These are phyloP conservation scores for Enhydra lutris DNA, from an alignment of 2,113 vertebrate species.

Conservation along the genomic window DNA sequence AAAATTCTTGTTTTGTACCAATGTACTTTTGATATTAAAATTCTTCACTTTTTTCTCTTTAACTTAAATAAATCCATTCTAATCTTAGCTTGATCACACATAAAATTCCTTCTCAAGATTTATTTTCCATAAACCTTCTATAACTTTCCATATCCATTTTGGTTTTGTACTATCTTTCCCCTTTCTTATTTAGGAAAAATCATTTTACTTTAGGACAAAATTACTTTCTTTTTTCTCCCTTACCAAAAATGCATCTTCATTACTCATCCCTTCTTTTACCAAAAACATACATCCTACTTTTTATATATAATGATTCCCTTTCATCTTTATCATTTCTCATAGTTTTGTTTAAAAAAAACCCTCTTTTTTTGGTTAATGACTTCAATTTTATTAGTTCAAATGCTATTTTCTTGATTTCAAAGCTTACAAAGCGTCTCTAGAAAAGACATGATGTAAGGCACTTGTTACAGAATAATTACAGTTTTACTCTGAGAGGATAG, in stretches of 20 bases:
- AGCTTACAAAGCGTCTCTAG: background rate
- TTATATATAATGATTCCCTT: background rate
- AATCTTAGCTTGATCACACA: background rate
- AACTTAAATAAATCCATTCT: background rate
- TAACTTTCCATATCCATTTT: background rate
- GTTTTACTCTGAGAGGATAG: background rate
- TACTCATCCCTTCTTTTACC: background rate
- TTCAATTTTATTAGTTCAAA: background rate
- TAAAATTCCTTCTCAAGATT: background rate
- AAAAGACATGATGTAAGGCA: background rate
- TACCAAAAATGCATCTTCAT: background rate
- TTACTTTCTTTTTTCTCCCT: background rate
- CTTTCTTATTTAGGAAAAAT: background rate
- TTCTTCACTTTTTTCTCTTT: background rate
- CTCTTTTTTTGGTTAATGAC: background rate
- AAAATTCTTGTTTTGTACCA: background rate
- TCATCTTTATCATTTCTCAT: background rate
- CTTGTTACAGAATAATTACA: background rate
- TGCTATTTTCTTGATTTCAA: background rate
- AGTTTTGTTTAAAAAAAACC: background rate
- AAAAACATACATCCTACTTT: background rate
- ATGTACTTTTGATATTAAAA: background rate
- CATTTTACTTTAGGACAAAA: background rate
- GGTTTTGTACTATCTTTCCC: background rate
- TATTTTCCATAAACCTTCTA: background rate